Base-by-base conservation (phyloP, 2,797 vertebrate species). In the Xenopus petersii region DNA sequence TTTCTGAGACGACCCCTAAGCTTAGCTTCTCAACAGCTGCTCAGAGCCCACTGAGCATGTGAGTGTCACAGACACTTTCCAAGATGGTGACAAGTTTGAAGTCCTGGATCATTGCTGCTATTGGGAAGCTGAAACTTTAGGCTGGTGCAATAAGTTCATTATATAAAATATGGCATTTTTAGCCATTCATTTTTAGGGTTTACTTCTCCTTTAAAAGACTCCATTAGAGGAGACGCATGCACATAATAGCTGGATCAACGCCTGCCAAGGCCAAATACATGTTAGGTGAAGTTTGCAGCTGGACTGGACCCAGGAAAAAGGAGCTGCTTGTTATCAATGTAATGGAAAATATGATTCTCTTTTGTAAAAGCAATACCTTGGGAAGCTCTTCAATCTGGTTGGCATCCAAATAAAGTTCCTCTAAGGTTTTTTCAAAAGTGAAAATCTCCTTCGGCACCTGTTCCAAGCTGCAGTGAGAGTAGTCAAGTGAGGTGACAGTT, bases 301-400 rank as follows among this genome's bases (percentile, higher is more conserved):
- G 77, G 71, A 74, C 26, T 62, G 48, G 51, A 48, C 71, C 76
- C 76, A 73, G 60, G 66, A 78, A 71, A 69, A 63, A 36, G 15
- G 48, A 1, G 46, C 71, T 66, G 77, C 65, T 74, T 66, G 76
- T 73, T 66, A 70, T 64, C 61, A 64, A 66, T 59, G 76, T 73
- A 65, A 78, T 65, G 76, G 76, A 78, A 78, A 78, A 73, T 70
- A 78, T 70, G 71, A 78, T 26, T 49, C 49, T 64, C 64, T 64
- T 70, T 66, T 36, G 61, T 51, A 73, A 81, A 60, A 70, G 60
- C 51, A 60, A 80, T 92, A 99, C 98, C 95, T 98, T 98, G 80
- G 98, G 98, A 91, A 99, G 94, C 83, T 99, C 98, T 89, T 99
- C 95, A 79, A 99, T 99, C 90, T 99, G 98, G 93, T 99, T 99